These are phyloP conservation scores for Nebria brevicollis DNA, from an alignment of 2,888 invertebrate genomes.

Conservation along the genomic window DNA sequence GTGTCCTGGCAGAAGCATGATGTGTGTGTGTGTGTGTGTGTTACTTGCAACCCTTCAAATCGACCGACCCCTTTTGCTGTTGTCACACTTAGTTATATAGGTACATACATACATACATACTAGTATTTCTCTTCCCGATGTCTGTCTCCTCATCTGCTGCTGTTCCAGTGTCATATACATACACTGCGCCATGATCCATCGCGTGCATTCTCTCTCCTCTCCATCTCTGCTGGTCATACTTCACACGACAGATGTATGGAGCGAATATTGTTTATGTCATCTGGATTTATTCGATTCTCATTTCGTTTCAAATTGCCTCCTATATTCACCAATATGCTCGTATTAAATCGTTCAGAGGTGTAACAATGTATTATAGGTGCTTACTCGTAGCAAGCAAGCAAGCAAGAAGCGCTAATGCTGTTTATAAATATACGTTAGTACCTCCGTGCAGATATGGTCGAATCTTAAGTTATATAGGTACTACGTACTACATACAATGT, in stretches of 20 bases:
- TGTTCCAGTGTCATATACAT: slow-evolving; percentile 2
- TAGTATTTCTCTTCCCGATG: neutral
- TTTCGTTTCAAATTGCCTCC: too few relatives aligned
- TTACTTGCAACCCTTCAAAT: slow-evolving; percentile 7
- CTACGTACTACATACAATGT: too few relatives aligned
- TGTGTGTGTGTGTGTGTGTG: neutral
- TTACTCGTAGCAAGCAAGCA: too few relatives aligned
- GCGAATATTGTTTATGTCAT: too few relatives aligned
- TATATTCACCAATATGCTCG: too few relatives aligned
- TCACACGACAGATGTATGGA: neutral
- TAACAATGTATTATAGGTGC: too few relatives aligned
- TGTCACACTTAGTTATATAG: slow-evolving; percentile 17
- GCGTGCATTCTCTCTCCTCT: neutral
- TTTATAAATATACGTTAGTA: too few relatives aligned
- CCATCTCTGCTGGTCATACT: neutral
- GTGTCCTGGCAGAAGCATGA: slow-evolving; percentile 48
- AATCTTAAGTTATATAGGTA: too few relatives aligned
- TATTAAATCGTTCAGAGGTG: too few relatives aligned
- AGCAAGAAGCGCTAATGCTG: too few relatives aligned
- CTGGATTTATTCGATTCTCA: too few relatives aligned
- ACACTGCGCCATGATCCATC: neutral
- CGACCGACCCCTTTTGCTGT: slow-evolving; percentile 11
- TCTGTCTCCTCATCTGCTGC: neutral
- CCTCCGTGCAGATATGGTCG: too few relatives aligned
- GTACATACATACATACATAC: neutral